Evolutionary conservation across 2,113 vertebrate species (phyloP), one percentile per base, ranked within the genome.

Genomic region (Sus scrofa): DNA sequence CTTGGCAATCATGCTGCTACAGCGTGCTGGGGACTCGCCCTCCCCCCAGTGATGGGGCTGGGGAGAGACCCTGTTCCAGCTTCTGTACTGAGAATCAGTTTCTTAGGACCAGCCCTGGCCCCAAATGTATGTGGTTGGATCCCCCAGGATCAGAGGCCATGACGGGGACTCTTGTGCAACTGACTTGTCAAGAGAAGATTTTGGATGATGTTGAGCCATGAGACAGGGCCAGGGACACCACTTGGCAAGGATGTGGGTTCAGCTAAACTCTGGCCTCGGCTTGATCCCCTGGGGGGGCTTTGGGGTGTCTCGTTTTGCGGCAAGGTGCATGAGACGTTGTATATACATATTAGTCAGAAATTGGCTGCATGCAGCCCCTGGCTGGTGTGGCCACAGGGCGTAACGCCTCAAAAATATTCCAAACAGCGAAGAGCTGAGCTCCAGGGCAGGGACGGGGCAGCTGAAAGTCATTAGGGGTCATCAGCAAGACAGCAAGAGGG

Each of bases 301-400:
- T 93, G n/a, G 81, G 50, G 8, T 37, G 13, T 84, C 63, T 96
- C 75, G 63, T n/a, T 52, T 32, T 15, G 4, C 58, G 73, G 13
- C 34, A 77, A 71, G 74, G 75, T 62, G 37, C 39, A 39, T 0
- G 22, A n/a, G 34, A 19, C 27, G 81, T 56, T 67, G 60, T 65
- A 12, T 73, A 73, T 70, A 77, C 34, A 67, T 2, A n/a, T 90
- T 85, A 94, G 84, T 93, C 50, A 96, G 75, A 63, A 79, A 19
- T 56, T 97, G 89, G 81, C 85, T 60, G 58, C 56, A n/a, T 70
- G 32, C 54, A 63, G 50, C 37, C 50, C 37, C 56, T n/a, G 75
- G 75, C n/a, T 37, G 20, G 70, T 7, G 0, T 2, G 27, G 70
- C 63, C 62, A 67, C 50, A 67, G 92, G 92, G 85, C 1, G 56